Conservation (phyloP, 1,140 invertebrate species). For the Macrobrachium nipponense region DNA sequence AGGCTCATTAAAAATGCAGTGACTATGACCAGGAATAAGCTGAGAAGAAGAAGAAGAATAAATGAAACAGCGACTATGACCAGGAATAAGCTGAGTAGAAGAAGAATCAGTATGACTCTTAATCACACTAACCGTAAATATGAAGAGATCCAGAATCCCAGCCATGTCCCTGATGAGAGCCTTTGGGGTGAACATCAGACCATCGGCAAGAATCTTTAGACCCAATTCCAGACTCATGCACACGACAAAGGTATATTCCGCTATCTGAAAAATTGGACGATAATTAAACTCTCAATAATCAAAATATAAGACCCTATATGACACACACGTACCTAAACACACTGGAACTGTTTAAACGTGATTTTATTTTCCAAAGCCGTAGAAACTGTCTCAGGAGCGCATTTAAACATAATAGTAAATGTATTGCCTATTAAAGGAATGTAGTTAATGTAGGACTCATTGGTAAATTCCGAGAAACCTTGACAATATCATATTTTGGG, state of each 20-base stretch:
- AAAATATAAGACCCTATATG: background rate
- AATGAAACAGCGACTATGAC: no score
- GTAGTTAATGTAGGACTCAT: no score
- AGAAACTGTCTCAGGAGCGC: no score
- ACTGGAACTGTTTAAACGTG: background rate
- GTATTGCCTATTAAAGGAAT: no score
- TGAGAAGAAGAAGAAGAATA: background rate
- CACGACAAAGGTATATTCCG: conserved; percentile 97
- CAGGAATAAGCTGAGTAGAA: background rate
- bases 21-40: no score
- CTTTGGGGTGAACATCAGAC: conserved; percentile 98
- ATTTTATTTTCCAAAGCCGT: no score
- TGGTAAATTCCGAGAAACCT: no score
- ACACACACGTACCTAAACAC: background rate
- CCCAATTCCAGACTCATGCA: conserved; percentile 97
- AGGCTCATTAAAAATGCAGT: no score
- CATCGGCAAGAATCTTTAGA: conserved; percentile 96
- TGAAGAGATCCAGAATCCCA: conserved; percentile 96
- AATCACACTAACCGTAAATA: conserved; percentile 85
- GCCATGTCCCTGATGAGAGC: conserved; percentile 98
- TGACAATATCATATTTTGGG: no score
- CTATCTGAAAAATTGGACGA: conserved; percentile 77
- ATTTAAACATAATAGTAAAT: no score
- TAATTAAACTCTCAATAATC: conserved; percentile 23
- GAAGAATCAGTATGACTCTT: background rate